Conservation (phyloP, 2,888 invertebrate genomes). For the Chrysolina oricalcia region DNA sequence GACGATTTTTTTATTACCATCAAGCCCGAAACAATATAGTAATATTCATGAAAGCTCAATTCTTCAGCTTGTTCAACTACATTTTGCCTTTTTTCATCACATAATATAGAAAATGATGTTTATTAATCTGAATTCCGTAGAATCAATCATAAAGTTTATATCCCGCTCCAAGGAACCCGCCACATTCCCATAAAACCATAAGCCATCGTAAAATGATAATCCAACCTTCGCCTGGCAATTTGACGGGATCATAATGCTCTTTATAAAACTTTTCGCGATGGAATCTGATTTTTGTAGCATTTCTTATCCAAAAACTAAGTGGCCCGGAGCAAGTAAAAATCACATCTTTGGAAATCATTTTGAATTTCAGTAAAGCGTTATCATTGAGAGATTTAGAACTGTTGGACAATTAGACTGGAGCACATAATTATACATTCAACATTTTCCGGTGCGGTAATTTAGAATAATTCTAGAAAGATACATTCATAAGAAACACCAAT, state of each 20-base stretch:
- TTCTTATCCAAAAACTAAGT: slow-evolving; percentile 3
- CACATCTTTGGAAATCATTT: background rate
- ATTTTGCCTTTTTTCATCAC: background rate
- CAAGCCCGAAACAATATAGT: too few relatives aligned
- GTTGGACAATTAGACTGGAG: too few relatives aligned
- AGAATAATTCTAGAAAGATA: too few relatives aligned
- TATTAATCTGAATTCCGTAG: background rate
- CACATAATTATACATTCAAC: too few relatives aligned
- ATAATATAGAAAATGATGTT: background rate
- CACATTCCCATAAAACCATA: slow-evolving; percentile 1
- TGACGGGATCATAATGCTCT: slow-evolving; percentile 9
- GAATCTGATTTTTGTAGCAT: slow-evolving; percentile 17
- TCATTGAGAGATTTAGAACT: too few relatives aligned
- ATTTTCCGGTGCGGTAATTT: too few relatives aligned
- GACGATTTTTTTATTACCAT: too few relatives aligned
- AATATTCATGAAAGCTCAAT: too few relatives aligned
- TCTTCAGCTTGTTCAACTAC: too few relatives aligned
- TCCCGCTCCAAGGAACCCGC: background rate
- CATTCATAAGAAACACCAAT: too few relatives aligned
- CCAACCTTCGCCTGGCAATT: background rate
- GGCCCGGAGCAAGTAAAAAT: slow-evolving; percentile 2
- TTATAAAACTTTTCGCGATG: slow-evolving; percentile 4
- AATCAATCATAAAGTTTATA: background rate
- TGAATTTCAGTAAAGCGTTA: background rate
- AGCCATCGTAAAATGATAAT: slow-evolving; percentile 29